Base-by-base conservation (phyloP, 1,140 invertebrate species). In the Anoplolepis gracilipes region DNA sequence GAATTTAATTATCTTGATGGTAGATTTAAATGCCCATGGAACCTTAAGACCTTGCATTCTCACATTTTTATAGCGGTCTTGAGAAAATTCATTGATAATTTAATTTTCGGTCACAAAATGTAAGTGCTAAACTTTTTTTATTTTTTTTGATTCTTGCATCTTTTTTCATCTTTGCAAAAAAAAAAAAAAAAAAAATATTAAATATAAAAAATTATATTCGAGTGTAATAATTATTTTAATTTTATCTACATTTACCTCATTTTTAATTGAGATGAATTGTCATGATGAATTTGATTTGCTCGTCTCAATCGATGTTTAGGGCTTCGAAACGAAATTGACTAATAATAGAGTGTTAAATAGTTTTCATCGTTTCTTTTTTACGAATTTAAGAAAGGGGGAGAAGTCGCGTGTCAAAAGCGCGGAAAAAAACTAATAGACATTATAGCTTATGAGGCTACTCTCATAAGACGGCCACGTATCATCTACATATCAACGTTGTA, bases 401-500 rank as follows among this genome's bases (percentile, higher is more conserved):
- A 39, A 22, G 67, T 28, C 53, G 67, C 10, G 28, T 42, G 65
- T 78, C 13, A 22, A 59, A n/a, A 11, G 33, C 76, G 25, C 25
- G 33, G 19, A 8, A 46, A n/a, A 73, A 57, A 59, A 81, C 33
- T 59, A 59, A 25, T 81, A 81, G 36, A 70, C 22, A n/a, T 61
- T 73, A 72, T 73, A 73, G 67, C 78, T 82, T 85, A 78, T 78
- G 72, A 30, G 73, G 33, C 25, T 49, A 53, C 42, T 84, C 59
- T 53, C 49, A 75, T 84, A 78, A 82, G 53, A 55, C 59, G 55
- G 65, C 78, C 87, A 90, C 79, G 39, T 62, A 86, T 92, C 89
- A 93, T 92, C 87, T 93, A 93, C 93, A 93, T 93, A 93, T 94
- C 93, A 94, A 90, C 79, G 91, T 91, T 91, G 91, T 92, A 90